Evolutionary conservation across 2,888 invertebrate genomes (phyloP).

Genomic region (Aricia artaxerxes): DNA sequence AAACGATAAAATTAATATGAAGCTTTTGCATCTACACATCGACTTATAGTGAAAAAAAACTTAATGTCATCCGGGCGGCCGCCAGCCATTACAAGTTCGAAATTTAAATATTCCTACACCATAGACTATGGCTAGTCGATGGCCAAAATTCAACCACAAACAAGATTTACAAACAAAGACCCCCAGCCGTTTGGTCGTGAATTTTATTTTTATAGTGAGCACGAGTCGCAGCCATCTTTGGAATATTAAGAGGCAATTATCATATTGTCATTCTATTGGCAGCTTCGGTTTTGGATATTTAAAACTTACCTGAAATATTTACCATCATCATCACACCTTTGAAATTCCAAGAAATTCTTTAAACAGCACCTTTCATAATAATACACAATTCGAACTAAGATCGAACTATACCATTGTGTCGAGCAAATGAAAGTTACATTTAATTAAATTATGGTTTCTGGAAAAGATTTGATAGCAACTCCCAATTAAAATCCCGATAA

Average conservation of each 20-base stretch:
- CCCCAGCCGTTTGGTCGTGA: constrained; percentile 47
- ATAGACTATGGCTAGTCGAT: constrained; percentile 13
- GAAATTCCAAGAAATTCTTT: background rate
- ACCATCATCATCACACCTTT: background rate
- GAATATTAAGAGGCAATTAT: constrained; percentile 51
- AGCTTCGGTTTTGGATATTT: constrained; percentile 9
- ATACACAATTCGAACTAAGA: too few relatives aligned
- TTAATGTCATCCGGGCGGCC: background rate
- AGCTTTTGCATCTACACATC: background rate
- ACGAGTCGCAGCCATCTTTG: constrained; percentile 41
- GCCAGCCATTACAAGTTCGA: background rate
- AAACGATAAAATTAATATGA: background rate
- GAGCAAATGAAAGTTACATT: background rate
- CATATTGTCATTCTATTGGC: constrained; percentile 35
- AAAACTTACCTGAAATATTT: background rate
- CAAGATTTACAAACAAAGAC: constrained; percentile 46
- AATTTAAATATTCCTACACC: constrained; percentile 1
- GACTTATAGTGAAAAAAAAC: background rate
- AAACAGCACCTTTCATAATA: background rate
- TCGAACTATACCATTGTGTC: background rate
- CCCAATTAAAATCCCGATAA: too few relatives aligned
- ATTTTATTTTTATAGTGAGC: constrained; percentile 47
- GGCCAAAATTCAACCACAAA: constrained; percentile 29
- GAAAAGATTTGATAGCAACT: too few relatives aligned
- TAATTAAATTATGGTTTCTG: too few relatives aligned